Conservation (phyloP, 2,113 vertebrate species). For the Rhinopomastus cyanomelas region DNA sequence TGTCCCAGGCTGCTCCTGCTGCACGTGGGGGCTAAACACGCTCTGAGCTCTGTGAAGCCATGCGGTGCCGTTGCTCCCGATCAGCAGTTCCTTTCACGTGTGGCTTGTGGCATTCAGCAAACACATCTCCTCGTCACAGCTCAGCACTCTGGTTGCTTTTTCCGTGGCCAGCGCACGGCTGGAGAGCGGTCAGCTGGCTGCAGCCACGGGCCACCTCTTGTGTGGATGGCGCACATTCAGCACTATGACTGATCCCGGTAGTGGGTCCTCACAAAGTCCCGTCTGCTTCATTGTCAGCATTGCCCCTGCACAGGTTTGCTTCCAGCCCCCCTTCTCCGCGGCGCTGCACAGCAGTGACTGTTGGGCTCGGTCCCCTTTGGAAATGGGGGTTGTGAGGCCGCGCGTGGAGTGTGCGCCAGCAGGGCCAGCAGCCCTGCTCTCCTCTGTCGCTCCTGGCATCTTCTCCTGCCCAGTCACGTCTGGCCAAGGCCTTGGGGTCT, state of each 20-base stretch:
- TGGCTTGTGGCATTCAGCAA: conserved; percentile 27
- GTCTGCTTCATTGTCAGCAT: neutral
- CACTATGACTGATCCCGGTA: conserved; percentile 31
- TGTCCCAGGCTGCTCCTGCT: conserved; percentile 39
- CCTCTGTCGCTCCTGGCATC: neutral
- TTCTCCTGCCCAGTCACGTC: neutral
- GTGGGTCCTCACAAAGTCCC: conserved; percentile 17
- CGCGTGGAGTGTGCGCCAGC: fast-evolving
- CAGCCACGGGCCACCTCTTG: neutral
- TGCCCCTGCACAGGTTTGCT: neutral
- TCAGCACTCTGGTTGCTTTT: conserved; percentile 28
- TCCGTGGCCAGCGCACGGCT: neutral
- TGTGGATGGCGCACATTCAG: neutral
- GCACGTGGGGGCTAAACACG: conserved; percentile 56
- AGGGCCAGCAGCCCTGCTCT: neutral
- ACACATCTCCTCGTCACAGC: conserved; percentile 49
- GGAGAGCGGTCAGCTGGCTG: neutral
- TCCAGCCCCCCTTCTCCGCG: neutral
- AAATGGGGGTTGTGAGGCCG: neutral
- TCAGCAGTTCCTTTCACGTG: conserved; percentile 65
- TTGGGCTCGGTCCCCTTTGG: neutral
- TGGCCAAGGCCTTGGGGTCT: neutral
- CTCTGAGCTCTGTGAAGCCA: conserved; percentile 55
- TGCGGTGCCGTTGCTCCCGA: conserved; percentile 65
- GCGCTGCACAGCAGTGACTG: neutral